Percentiles rank a stretch among this genome's conserved stretches.
phyloP scores from a whole-genome alignment of 2,797 vertebrate genomes.

The Poeciliopsis gracilis region DNA sequence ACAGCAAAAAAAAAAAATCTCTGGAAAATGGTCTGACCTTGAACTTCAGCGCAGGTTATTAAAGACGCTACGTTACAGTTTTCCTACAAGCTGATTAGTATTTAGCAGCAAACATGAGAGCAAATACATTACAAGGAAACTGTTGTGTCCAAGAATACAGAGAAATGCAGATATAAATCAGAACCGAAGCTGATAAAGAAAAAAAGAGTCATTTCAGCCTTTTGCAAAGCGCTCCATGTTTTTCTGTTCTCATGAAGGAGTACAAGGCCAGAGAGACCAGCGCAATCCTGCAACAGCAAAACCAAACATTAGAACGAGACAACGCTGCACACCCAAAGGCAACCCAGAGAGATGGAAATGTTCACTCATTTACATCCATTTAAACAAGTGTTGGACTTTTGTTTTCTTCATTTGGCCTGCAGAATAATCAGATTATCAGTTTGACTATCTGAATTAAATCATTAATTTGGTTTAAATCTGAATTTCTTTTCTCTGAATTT shows the following conservation, averaged over 20 bases:
- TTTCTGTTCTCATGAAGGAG: not conserved
- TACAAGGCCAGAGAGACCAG: not conserved
- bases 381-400: not conserved
- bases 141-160: not conserved
- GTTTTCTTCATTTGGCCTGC: not conserved
- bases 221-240: not conserved
- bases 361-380: not conserved
- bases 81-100: not conserved
- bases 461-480: too few relatives aligned
- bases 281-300: not conserved
- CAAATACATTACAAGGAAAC: not conserved
- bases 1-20: not conserved
- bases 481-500: not conserved
- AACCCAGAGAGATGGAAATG: not conserved
- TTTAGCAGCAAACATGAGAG: constrained; percentile 1
- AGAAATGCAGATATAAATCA: not conserved
- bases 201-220: not conserved
- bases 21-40: not conserved
- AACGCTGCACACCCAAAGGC: constrained; percentile 1
- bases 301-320: not conserved
- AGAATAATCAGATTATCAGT: not conserved
- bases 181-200: not conserved
- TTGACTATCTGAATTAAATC: not conserved
- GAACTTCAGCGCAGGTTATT: not conserved
- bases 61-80: not conserved